These are phyloP conservation scores for Mactra quadrangularis DNA, from an alignment of 1,140 invertebrate species.

Conservation along the genomic window DNA sequence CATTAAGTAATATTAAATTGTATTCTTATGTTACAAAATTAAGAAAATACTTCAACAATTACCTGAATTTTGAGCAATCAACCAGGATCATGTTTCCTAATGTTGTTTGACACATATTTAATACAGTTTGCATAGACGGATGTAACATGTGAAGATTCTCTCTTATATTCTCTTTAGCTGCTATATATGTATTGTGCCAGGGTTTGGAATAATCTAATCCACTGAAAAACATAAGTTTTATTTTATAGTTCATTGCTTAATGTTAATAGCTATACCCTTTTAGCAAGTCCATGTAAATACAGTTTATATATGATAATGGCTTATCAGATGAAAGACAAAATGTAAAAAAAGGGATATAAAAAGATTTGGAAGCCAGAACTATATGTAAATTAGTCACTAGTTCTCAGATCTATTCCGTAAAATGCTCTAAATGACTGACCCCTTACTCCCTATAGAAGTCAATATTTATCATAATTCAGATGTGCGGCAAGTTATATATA, in stretches of 20 bases:
- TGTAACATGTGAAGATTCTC: constrained; percentile 81
- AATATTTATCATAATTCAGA: too few species aligned
- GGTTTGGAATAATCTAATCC: constrained; percentile 82
- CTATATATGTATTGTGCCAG: constrained; percentile 80
- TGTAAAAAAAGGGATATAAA: too few species aligned
- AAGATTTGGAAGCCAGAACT: too few species aligned
- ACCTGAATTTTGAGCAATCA: constrained; percentile 80
- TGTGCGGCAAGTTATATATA: too few species aligned
- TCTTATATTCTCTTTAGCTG: constrained; percentile 70
- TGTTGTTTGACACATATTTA: constrained; percentile 80
- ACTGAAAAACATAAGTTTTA: constrained; percentile 67
- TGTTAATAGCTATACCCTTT: not conserved
- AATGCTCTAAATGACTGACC: too few species aligned
- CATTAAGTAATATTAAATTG: too few species aligned
- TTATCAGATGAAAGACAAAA: too few species aligned
- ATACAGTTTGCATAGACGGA: constrained; percentile 79
- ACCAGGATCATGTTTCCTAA: constrained; percentile 78
- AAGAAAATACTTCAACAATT: too few species aligned
- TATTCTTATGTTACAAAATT: too few species aligned
- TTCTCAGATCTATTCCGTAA: too few species aligned
- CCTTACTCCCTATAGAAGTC: too few species aligned
- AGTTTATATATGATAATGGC: not conserved
- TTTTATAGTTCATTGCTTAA: not conserved
- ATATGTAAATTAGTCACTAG: too few species aligned
- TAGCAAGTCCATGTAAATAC: not conserved